These are phyloP conservation scores for Bothrops alternatus DNA, from an alignment of 2,797 vertebrate genomes.

Conservation along the genomic window DNA sequence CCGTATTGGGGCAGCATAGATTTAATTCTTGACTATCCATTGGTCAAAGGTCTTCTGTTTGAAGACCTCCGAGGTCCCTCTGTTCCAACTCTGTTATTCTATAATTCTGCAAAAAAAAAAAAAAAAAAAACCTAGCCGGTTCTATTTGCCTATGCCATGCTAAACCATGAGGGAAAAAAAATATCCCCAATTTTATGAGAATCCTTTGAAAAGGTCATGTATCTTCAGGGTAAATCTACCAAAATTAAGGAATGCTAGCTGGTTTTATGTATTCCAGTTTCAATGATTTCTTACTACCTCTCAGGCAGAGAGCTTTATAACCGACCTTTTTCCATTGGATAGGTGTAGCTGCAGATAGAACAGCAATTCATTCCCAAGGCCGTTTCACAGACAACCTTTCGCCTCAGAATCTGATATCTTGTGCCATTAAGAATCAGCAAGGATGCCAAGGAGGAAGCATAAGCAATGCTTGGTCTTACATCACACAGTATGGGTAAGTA, in stretches of 20 bases:
- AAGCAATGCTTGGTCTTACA: constrained; percentile 91
- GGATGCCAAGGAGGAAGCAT: constrained; percentile 88
- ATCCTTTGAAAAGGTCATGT: background rate
- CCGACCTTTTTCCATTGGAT: constrained; percentile 49
- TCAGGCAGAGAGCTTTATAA: background rate
- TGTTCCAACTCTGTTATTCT: background rate
- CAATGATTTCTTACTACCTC: background rate
- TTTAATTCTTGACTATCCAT: background rate
- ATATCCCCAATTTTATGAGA: background rate
- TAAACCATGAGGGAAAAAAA: background rate
- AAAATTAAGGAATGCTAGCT: background rate
- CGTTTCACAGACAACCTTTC: constrained; percentile 73
- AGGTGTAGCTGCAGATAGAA: constrained; percentile 77
- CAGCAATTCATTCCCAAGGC: constrained; percentile 73
- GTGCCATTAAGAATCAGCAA: constrained; percentile 73
- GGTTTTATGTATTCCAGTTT: background rate
- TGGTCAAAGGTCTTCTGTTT: background rate
- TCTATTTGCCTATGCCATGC: background rate
- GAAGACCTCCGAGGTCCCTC: background rate
- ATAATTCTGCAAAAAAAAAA: background rate
- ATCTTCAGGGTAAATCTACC: background rate
- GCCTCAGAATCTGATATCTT: constrained; percentile 75
- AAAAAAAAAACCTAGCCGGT: background rate
- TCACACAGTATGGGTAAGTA: constrained; percentile 88
- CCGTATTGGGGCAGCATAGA: no score